Evolutionary conservation across 2,797 vertebrate genomes (phyloP), one percentile per base, ranked within the genome.

Genomic region (Hemitrygon akajei): DNA sequence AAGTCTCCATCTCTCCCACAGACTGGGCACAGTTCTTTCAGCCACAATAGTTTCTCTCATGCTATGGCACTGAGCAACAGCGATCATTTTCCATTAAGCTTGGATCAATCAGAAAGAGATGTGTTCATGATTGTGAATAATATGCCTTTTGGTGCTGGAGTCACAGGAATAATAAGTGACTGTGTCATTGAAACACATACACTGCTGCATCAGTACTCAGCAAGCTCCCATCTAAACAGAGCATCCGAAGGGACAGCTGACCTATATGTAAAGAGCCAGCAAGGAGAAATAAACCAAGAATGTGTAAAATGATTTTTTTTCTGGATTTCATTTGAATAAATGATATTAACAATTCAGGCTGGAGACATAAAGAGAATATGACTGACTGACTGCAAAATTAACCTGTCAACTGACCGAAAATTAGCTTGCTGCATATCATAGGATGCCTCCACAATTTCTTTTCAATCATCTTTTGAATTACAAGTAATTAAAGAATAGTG

Each of bases 41-140:
- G 77, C n/a, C n/a, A 6, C 60, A 89, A 37, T 66, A 7, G n/a
- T 37, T 89, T 37, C 6, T 37, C 82, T 18, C 84, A 7, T 30
- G 18, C 63, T 60, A 25, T 66, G 37, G 63, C 86, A 89, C 86
- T 89, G 20, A 34, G 86, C 34, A 89, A 66, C 63, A 89, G 60
- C 86, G 86, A 89, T 89, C 60, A 34, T 89, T 89, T 89, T 89
- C 63, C 63, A 89, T 37, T 89, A 89, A 89, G 86, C 86, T 69
- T 69, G 86, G 86, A 89, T 89, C 60, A 89, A 69, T 89, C 86
- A 66, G 86, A 66, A 30, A 69, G 86, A 89, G n/a, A 66, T 66
- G 86, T 37, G 30, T 87, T 58, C 84, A 87, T 63, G 84, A 87
- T 87, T 87, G 84, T 87, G 84, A 87, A 87, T 87, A 87, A 63